Conservation (phyloP, 2,797 vertebrate genomes). For the Channallabes apus region DNA sequence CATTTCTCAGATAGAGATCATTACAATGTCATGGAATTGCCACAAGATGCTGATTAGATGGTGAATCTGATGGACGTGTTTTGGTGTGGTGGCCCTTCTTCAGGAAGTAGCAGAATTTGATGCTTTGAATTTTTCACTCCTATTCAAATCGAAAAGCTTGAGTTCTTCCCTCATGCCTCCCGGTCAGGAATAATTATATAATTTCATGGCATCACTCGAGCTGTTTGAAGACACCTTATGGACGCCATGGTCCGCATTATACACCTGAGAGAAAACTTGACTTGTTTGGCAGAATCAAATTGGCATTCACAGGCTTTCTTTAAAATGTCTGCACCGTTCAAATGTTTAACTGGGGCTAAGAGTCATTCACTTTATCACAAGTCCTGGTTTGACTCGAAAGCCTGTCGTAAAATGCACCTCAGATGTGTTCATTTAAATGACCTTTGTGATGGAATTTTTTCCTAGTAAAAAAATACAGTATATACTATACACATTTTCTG, state of each 20-base stretch:
- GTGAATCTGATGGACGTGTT: neutral
- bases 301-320: too few relatives aligned
- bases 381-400: too few relatives aligned
- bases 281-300: neutral
- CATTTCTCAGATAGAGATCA: neutral
- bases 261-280: conserved; percentile 12
- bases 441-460: too few relatives aligned
- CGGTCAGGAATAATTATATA: neutral
- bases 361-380: too few relatives aligned
- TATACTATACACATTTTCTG: too few relatives aligned
- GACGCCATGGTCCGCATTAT: neutral
- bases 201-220: neutral
- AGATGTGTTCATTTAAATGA: too few relatives aligned
- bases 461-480: too few relatives aligned
- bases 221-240: conserved; percentile 6
- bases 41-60: neutral
- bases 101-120: neutral
- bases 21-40: neutral
- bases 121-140: neutral
- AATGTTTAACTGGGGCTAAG: too few relatives aligned
- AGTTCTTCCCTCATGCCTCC: neutral
- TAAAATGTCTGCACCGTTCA: too few relatives aligned
- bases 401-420: too few relatives aligned
- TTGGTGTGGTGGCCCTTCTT: neutral
- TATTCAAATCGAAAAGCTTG: neutral